Conservation (phyloP, 2,888 invertebrate genomes). For the Nephrotoma guestfalica region DNA sequence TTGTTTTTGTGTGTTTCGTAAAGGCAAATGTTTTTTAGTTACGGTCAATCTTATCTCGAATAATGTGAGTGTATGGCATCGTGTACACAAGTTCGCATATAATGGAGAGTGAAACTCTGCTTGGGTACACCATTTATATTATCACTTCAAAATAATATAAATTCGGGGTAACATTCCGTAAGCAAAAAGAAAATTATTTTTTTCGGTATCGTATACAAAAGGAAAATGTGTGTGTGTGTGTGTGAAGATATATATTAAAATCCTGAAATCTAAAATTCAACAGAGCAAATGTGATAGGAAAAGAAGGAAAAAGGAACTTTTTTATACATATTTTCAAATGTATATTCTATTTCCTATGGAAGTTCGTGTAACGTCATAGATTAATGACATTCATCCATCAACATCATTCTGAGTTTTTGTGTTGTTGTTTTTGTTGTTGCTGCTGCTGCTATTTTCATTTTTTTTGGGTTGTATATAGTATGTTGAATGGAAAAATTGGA, state of each 20-base stretch:
- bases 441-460: slow-evolving; percentile 14
- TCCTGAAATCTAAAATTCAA: background rate
- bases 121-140: background rate
- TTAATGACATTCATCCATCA: slow-evolving; percentile 33
- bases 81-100: background rate
- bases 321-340: background rate
- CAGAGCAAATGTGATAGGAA: background rate
- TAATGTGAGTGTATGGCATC: background rate
- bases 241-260: background rate
- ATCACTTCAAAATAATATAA: background rate
- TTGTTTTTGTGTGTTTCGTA: background rate
- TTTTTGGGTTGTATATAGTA: slow-evolving; percentile 5
- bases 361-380: slow-evolving; percentile 32
- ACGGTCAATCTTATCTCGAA: background rate
- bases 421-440: slow-evolving; percentile 7
- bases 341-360: slow-evolving; percentile 18
- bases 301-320: background rate
- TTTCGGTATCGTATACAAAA: too few species aligned
- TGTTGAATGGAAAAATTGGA: background rate
- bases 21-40: background rate
- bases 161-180: background rate
- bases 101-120: background rate
- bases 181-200: background rate
- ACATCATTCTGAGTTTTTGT: slow-evolving; percentile 23
- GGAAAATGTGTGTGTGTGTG: background rate